A percentile compares a stretch with the other conserved stretches of the same genome.
These are phyloP conservation scores for Ennomos quercinarius DNA, from an alignment of 2,888 invertebrate genomes.

Conservation along the genomic window DNA sequence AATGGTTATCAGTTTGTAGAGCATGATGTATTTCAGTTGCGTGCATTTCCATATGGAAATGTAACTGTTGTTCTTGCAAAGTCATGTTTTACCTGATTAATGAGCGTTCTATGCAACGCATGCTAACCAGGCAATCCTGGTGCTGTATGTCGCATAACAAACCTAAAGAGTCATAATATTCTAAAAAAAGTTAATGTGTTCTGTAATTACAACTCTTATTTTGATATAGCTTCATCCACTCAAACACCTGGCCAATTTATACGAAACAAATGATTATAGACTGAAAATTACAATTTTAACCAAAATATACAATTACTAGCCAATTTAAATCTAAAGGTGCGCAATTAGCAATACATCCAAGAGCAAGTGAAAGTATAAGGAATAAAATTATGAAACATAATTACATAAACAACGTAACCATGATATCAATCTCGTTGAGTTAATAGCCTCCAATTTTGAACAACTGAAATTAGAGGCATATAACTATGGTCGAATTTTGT, in stretches of 20 bases:
- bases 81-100: neutral
- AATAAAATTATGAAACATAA: conserved; percentile 37
- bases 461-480: conserved; percentile 21
- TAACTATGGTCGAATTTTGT: conserved; percentile 23
- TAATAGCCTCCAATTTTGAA: conserved; percentile 28
- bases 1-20: neutral
- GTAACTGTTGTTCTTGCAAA: neutral
- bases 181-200: too few relatives aligned
- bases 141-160: too few relatives aligned
- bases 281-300: neutral
- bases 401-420: conserved; percentile 32
- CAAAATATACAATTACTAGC: conserved; percentile 12
- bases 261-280: neutral
- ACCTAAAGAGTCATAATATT: too few relatives aligned
- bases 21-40: neutral
- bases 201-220: too few relatives aligned
- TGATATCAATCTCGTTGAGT: conserved; percentile 32
- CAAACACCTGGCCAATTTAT: conserved; percentile 11
- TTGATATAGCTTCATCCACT: neutral
- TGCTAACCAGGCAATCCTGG: too few relatives aligned
- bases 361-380: conserved; percentile 60
- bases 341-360: conserved; percentile 51
- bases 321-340: conserved; percentile 20
- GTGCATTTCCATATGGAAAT: conserved; percentile 1
- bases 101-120: neutral